Evolutionary conservation across 2,113 vertebrate species (phyloP).

Genomic region (Canis aureus): DNA sequence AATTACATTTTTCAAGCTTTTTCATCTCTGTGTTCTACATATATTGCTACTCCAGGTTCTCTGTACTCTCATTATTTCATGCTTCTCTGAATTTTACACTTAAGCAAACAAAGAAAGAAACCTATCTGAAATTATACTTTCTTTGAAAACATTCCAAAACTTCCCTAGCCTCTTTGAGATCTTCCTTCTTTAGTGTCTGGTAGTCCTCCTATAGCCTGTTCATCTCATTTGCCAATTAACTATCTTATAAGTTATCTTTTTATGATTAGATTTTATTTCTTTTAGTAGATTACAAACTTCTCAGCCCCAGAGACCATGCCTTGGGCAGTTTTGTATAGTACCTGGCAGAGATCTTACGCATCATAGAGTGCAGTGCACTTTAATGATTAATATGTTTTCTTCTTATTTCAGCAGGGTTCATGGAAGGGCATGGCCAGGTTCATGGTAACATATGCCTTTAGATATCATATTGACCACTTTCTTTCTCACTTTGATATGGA

Average conservation of each 20-base stretch:
- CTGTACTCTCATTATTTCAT: neutral
- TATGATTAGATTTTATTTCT: neutral
- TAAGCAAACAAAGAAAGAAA: neutral
- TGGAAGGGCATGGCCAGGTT: neutral
- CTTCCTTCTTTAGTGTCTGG: neutral
- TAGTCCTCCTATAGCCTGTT: neutral
- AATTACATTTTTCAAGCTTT: neutral
- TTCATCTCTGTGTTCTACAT: neutral
- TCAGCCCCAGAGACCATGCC: neutral
- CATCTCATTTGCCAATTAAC: neutral
- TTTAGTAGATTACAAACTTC: conserved; percentile 23
- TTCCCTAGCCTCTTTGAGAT: neutral
- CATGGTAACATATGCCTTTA: neutral
- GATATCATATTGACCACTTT: neutral
- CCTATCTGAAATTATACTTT: neutral
- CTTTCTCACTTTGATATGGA: neutral
- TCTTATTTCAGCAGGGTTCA: neutral
- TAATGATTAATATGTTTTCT: neutral
- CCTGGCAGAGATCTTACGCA: neutral
- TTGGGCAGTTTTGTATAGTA: neutral
- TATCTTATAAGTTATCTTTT: neutral
- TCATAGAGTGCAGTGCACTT: neutral
- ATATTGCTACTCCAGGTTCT: neutral
- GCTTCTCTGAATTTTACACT: neutral
- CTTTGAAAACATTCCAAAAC: neutral